A percentile compares a stretch with the other conserved stretches of the same genome.
Evolutionary conservation across 2,888 invertebrate genomes (phyloP).

Genomic region (Mechanitis messenoides): DNA sequence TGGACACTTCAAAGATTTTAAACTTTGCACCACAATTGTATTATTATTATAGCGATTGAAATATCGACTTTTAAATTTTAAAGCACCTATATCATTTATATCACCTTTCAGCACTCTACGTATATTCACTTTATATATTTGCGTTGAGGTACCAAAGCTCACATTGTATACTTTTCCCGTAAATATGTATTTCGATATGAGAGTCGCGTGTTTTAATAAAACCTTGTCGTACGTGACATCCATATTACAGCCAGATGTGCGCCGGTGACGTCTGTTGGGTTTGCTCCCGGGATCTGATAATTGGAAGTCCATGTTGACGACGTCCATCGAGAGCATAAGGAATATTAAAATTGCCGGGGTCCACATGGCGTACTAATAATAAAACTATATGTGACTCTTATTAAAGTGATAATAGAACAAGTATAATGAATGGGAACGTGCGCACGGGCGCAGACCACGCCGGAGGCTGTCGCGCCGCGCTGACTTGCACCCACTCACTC

Average conservation of each 20-base stretch:
- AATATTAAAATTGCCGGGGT: conserved; percentile 38
- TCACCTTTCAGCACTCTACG: conserved; percentile 64
- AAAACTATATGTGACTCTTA: conserved; percentile 1
- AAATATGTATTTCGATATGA: conserved; percentile 60
- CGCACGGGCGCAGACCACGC: conserved; percentile 62
- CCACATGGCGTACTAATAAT: conserved; percentile 41
- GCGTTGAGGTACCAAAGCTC: conserved; percentile 41
- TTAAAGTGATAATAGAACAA: conserved; percentile 24
- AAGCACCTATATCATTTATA: conserved; percentile 57
- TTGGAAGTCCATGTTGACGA: conserved; percentile 38
- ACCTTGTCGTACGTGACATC: conserved; percentile 49
- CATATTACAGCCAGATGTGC: conserved; percentile 40
- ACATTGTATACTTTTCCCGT: conserved; percentile 60
- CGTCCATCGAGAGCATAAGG: conserved; percentile 40
- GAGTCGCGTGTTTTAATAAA: conserved; percentile 52
- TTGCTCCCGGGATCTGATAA: conserved; percentile 28
- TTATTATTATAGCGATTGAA: conserved; percentile 55
- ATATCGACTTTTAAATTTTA: conserved; percentile 48
- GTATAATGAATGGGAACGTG: conserved; percentile 47
- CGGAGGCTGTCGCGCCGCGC: conserved; percentile 56
- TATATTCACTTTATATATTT: conserved; percentile 61
- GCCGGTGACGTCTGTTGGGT: conserved; percentile 32
- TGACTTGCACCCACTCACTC: conserved; percentile 63
- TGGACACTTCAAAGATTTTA: conserved; percentile 41
- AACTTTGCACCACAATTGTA: conserved; percentile 54